Evolutionary conservation across 35 echinoderm and acorn worm species (phyloP), one percentile per base, ranked within the genome.

Genomic region (Stichopus chloronotus): DNA sequence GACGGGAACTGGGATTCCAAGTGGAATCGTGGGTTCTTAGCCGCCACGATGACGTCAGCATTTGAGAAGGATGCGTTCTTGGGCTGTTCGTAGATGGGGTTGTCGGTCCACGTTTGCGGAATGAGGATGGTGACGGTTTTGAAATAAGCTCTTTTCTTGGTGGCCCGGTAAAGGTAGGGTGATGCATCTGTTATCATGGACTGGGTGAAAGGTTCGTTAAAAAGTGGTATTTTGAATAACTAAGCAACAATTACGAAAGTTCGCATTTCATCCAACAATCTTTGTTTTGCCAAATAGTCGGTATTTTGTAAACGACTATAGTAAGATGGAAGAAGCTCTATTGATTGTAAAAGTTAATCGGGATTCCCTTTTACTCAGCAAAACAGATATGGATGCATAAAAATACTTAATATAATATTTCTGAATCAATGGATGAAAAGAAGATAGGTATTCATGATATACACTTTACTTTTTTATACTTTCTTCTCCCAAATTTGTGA

Each of bases 21-120:
- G 21, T 83, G 52, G 88, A 93, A 96, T 3, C 90, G 90, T 9
- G 93, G 95, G 89, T 94, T 96, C 52, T 90, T 71, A 88, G 72
- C 57, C 0, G 92, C 96, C 20, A 97, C 76, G 23, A 97, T 97
- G 58, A 97, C 94, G 81, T 97, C 94, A 78, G 96, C 96, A 6
- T 78, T 84, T 12, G 95, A 91, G 77, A 97, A 97, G 30, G 92
- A 91, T 19, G 88, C 63, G 63, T 90, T 91, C 52, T 78, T 90
- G 7, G 94, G 86, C 7, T 79, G 58, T 30, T 78, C 17, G 79
- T 95, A 95, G 59, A 4, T 56, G 53, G 52, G 57, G 63, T 87
- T 93, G 78, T 17, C 71, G 8, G 58, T 92, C 96, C 96, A 97
- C 55, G 92, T 91, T 81, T 93, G 63, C 13, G 96, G 96, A 17